Evolutionary conservation across 1,140 invertebrate species (phyloP), one percentile per base, ranked within the genome.

Genomic region (Zophobas morio): DNA sequence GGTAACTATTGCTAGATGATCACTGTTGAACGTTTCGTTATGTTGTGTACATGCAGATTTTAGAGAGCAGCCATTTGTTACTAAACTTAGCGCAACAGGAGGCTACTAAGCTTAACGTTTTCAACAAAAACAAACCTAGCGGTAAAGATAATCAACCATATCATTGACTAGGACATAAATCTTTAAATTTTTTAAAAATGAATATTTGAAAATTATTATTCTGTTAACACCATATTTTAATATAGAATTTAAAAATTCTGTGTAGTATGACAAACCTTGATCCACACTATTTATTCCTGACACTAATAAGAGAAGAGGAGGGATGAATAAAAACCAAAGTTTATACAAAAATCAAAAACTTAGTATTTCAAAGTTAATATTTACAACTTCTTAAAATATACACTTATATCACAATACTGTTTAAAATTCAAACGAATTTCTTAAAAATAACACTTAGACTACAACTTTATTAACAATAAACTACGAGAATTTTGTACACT

Each of bases 51-150:
- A n/a, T 60, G 8, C 49, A 84, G 83, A 84, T 84, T 75, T 78
- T 84, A 71, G 83, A 84, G 63, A 84, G 82, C 73, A 82, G 82
- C 51, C 81, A 83, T 63, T 78, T 80, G 3, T 73, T 84, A 6
- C 63, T 84, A 51, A 80, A 81, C 54, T 56, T 83, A 46, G 83
- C 78, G 2, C 82, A 82, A 77, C 81, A 81, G 60, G 77, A 83
- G 78, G 73, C 78, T 39, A 80, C 66, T 74, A 82, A 79, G 76
- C 40, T 83, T 53, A 47, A 40, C 35, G 72, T 57, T 51, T 54
- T 42, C 37, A 70, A 79, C 49, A 72, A 79, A 5, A 70, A 32
- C 75, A 20, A 49, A 1, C 0, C 57, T 51, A 51, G 33, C 33
- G 33, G n/a, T 63, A 63, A 63, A 20, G 20, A 20, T 20, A 20